Conservation (phyloP, 1,140 invertebrate species). For the Hestina assimilis region DNA sequence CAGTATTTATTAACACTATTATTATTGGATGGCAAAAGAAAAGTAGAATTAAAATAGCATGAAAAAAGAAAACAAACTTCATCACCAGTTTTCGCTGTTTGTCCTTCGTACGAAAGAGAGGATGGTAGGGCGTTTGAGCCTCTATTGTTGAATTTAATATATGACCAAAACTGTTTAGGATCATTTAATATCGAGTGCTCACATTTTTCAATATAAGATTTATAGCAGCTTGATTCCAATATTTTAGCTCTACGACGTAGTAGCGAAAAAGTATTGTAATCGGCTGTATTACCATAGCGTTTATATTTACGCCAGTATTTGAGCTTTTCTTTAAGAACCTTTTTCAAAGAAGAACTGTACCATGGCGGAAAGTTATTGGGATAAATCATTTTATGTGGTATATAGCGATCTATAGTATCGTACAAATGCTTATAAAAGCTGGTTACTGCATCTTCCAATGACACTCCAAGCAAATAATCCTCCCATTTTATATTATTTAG, state of each 20-base stretch:
- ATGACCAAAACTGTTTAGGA: constrained; percentile 24
- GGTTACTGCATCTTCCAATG: background rate
- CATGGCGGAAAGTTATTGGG: background rate
- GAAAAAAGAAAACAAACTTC: constrained; percentile 27
- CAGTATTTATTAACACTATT: background rate
- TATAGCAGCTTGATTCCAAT: constrained; percentile 16
- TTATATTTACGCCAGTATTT: constrained; percentile 24
- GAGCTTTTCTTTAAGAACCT: constrained; percentile 23
- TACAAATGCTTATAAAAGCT: background rate
- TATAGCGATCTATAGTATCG: background rate
- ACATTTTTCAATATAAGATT: constrained; percentile 11
- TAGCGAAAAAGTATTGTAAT: constrained; percentile 2
- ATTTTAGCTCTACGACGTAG: constrained; percentile 12
- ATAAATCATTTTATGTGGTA: background rate
- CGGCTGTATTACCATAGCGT: constrained; percentile 12
- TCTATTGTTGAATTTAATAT: constrained; percentile 10
- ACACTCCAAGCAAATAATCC: background rate
- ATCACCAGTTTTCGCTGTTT: constrained; percentile 1
- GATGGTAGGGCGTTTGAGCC: background rate
- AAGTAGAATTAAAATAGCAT: constrained; percentile 19
- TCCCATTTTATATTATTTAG: background rate
- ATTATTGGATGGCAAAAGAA: background rate
- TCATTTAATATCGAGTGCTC: constrained; percentile 17
- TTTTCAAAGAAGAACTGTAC: background rate
- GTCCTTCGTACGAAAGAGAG: constrained; percentile 16